Evolutionary conservation across 1,140 invertebrate genomes (phyloP).

Genomic region (Eufriesea mexicana): DNA sequence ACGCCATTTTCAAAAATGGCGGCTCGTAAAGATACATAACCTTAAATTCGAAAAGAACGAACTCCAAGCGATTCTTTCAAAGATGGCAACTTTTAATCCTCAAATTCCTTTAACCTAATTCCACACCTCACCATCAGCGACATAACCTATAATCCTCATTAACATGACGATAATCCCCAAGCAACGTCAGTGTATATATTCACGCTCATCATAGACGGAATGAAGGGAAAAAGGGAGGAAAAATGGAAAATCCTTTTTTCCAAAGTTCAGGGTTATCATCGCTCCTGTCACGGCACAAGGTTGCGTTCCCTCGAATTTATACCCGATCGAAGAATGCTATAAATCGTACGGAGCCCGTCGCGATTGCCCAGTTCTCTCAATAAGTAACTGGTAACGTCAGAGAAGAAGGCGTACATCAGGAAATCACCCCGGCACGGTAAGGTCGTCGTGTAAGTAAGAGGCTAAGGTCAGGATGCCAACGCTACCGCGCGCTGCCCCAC

Average conservation of each 20-base stretch:
- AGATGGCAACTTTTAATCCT: too few relatives aligned
- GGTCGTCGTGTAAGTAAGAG: constrained; percentile 57
- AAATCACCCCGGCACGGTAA: constrained; percentile 58
- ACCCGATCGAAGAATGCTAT: constrained; percentile 39
- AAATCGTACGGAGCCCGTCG: constrained; percentile 17
- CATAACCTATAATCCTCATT: not conserved
- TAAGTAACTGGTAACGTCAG: constrained; percentile 51
- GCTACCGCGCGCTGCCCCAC: constrained; percentile 55
- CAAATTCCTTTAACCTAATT: too few relatives aligned
- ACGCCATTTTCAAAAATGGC: too few relatives aligned
- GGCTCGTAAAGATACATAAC: too few relatives aligned
- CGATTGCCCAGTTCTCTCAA: constrained; percentile 51
- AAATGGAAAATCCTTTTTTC: not conserved
- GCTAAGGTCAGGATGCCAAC: constrained; percentile 58
- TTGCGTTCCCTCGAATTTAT: constrained; percentile 25
- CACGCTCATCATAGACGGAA: constrained; percentile 1
- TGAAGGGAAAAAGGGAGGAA: not conserved
- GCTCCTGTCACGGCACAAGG: not conserved
- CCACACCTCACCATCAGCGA: too few relatives aligned
- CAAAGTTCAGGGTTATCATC: constrained; percentile 9
- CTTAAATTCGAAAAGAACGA: too few relatives aligned
- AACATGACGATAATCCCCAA: not conserved
- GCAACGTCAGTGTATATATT: not conserved
- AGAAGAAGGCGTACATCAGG: constrained; percentile 53
- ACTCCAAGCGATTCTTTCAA: too few relatives aligned